These are phyloP conservation scores for Calameuta idolon DNA, from an alignment of 2,888 invertebrate species.

Conservation along the genomic window DNA sequence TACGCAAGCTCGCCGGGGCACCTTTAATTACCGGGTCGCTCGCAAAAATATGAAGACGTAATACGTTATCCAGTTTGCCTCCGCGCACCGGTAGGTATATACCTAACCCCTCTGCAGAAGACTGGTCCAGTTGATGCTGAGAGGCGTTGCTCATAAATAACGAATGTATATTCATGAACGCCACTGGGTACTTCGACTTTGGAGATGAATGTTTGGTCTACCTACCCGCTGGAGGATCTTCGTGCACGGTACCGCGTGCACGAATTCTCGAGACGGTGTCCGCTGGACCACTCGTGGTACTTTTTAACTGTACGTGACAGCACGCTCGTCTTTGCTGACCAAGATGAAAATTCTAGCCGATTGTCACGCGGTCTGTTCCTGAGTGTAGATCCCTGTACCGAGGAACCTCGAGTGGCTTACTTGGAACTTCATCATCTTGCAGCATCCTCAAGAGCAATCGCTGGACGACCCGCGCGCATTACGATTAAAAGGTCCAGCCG, in stretches of 20 bases:
- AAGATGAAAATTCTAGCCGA: neutral
- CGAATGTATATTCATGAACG: slow-evolving; percentile 53
- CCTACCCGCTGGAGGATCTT: slow-evolving; percentile 11
- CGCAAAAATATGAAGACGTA: slow-evolving; percentile 61
- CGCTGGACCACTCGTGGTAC: neutral
- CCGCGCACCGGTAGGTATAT: slow-evolving; percentile 43
- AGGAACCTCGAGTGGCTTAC: neutral
- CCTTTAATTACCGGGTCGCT: slow-evolving; percentile 57
- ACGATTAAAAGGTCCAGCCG: neutral
- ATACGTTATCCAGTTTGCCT: slow-evolving; percentile 52
- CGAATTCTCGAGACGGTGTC: neutral
- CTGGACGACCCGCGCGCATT: neutral
- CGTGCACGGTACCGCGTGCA: slow-evolving; percentile 30
- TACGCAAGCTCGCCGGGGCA: slow-evolving; percentile 50
- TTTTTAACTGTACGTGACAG: neutral
- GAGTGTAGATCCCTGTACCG: neutral
- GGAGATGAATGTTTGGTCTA: slow-evolving; percentile 15
- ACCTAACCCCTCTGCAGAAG: slow-evolving; percentile 27
- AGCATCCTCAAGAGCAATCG: neutral
- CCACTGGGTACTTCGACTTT: slow-evolving; percentile 48
- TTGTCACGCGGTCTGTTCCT: neutral
- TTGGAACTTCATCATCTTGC: neutral
- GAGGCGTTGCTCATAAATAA: slow-evolving; percentile 58
- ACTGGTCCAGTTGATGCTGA: slow-evolving; percentile 50
- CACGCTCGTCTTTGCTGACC: neutral